Evolutionary conservation across 2,888 invertebrate genomes (phyloP).

Genomic region (Morinoia aosen): DNA sequence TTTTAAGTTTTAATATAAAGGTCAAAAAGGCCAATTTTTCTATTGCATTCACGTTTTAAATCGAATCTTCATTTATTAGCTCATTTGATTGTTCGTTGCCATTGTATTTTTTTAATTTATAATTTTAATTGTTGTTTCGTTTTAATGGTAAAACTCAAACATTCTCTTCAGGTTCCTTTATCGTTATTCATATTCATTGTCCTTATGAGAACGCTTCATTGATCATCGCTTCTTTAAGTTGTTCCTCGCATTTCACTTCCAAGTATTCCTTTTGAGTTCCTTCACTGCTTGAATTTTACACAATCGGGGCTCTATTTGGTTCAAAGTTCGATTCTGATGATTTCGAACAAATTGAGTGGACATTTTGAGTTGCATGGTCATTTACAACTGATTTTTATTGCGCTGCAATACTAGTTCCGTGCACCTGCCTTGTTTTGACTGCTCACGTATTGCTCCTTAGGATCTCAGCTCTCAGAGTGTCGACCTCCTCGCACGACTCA

Average conservation of each 20-base stretch:
- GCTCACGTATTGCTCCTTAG: conserved; percentile 56
- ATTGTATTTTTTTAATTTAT: too few species aligned
- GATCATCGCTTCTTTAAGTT: not conserved
- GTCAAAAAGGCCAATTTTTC: too few species aligned
- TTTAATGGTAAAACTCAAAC: not conserved
- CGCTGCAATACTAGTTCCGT: not conserved
- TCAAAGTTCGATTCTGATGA: not conserved
- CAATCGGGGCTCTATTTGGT: not conserved
- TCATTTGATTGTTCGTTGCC: too few species aligned
- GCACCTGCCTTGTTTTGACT: not conserved
- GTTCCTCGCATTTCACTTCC: not conserved
- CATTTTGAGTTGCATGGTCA: not conserved
- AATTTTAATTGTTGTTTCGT: too few species aligned
- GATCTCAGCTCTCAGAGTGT: conserved; percentile 54
- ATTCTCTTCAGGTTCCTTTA: not conserved
- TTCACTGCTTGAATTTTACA: not conserved
- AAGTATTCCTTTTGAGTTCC: not conserved
- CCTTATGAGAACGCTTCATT: not conserved
- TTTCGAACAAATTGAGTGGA: not conserved
- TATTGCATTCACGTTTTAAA: too few species aligned
- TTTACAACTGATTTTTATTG: not conserved
- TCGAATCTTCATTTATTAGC: too few species aligned
- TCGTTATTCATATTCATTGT: not conserved
- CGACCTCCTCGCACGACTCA: not conserved
- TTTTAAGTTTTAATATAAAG: too few species aligned